Evolutionary conservation across 2,888 invertebrate genomes (phyloP).

Genomic region (Amblyteles armatorius): DNA sequence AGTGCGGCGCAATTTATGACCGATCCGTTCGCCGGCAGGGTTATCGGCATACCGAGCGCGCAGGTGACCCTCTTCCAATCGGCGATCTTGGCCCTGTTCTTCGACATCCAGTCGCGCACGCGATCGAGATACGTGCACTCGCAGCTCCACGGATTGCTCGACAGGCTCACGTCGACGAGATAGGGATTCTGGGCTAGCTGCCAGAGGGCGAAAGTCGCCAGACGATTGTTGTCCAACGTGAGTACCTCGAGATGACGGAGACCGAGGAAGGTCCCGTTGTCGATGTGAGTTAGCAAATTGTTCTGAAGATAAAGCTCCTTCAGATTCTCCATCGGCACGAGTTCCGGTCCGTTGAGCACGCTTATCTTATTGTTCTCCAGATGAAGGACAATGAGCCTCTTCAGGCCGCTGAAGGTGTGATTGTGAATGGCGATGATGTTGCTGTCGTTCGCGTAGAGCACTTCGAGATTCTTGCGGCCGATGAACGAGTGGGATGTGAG

Average conservation of each 20-base stretch:
- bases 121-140: slow-evolving; percentile 94
- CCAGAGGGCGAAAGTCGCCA: slow-evolving; percentile 94
- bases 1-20: slow-evolving; percentile 91
- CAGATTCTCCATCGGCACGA: slow-evolving; percentile 92
- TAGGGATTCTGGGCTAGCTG: slow-evolving; percentile 93
- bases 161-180: slow-evolving; percentile 93
- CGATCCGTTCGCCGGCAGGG: slow-evolving; percentile 91
- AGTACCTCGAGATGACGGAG: slow-evolving; percentile 93
- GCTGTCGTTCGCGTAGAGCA: slow-evolving; percentile 95
- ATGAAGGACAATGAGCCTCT: slow-evolving; percentile 92
- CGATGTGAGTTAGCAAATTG: slow-evolving; percentile 93
- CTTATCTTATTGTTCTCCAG: slow-evolving; percentile 94
- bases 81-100: slow-evolving; percentile 92
- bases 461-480: slow-evolving; percentile 95
- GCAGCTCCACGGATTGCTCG: slow-evolving; percentile 96
- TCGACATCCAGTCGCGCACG: slow-evolving; percentile 92
- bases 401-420: slow-evolving; percentile 95
- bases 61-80: slow-evolving; percentile 92
- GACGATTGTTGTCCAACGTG: slow-evolving; percentile 93
- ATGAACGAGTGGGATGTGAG: slow-evolving; percentile 96
- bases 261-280: slow-evolving; percentile 93
- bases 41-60: slow-evolving; percentile 89
- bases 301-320: slow-evolving; percentile 95
- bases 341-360: slow-evolving; percentile 92
- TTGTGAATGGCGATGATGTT: slow-evolving; percentile 94